Percentiles rank a stretch among this genome's conserved stretches.
These are phyloP conservation scores for Calameuta idolon DNA, from an alignment of 2,888 invertebrate species.

Conservation along the genomic window DNA sequence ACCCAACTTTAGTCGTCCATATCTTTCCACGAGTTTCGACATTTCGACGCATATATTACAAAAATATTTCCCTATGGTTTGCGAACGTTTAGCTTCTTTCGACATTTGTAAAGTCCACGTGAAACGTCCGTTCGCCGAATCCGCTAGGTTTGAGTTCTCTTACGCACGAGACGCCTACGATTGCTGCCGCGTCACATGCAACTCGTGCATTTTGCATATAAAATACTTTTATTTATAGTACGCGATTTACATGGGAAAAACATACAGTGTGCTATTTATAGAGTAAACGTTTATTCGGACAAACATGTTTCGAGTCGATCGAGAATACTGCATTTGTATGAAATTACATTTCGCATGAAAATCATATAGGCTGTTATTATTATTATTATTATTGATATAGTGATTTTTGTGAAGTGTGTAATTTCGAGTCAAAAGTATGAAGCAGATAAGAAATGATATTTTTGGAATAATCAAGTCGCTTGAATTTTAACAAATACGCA, in stretches of 20 bases:
- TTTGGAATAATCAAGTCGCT: too few species aligned
- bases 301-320: background rate
- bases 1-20: too few species aligned
- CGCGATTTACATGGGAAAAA: background rate
- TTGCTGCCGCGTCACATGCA: background rate
- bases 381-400: background rate
- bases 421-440: too few species aligned
- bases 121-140: too few species aligned
- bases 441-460: too few species aligned
- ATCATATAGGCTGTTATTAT: background rate
- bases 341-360: background rate
- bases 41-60: too few species aligned
- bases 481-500: too few species aligned
- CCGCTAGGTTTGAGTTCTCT: background rate
- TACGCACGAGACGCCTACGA: background rate
- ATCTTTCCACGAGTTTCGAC: too few species aligned
- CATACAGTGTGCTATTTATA: background rate
- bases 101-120: conserved; percentile 30
- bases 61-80: too few species aligned
- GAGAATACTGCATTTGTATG: background rate
- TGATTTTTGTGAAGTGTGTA: too few species aligned
- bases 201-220: background rate
- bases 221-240: background rate
- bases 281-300: background rate
- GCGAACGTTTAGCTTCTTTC: too few species aligned